Percentiles rank a stretch among this genome's conserved stretches.
These are phyloP conservation scores for Chionodraco myersi DNA, from an alignment of 2,113 vertebrate genomes.

Conservation along the genomic window DNA sequence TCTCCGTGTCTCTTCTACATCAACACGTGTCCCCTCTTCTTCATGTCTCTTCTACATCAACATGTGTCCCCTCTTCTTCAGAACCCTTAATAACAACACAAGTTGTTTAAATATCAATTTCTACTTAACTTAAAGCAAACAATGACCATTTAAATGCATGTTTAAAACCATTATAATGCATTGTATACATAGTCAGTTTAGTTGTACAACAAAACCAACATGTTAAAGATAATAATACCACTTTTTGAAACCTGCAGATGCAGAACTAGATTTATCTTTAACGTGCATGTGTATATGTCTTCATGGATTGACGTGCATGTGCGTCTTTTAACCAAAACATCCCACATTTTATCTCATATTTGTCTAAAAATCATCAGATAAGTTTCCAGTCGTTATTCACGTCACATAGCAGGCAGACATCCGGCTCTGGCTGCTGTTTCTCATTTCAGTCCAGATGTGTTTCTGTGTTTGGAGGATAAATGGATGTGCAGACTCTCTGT, in stretches of 20 bases:
- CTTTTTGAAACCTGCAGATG: neutral
- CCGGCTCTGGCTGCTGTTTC: constrained; percentile 53
- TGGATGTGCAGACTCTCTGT: constrained; percentile 43
- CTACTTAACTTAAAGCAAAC: neutral
- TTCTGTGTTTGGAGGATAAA: constrained; percentile 39
- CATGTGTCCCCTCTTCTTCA: no score
- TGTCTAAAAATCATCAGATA: neutral
- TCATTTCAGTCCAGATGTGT: constrained; percentile 28
- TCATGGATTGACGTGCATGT: constrained; percentile 51
- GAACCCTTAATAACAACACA: no score
- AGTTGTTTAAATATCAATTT: no score
- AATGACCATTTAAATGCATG: no score
- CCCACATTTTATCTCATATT: constrained; percentile 3
- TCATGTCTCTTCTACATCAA: no score
- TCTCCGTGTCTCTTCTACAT: no score
- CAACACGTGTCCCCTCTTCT: no score
- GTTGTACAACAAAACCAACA: neutral
- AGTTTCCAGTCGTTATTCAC: neutral
- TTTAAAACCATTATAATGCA: no score
- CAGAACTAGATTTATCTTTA: neutral
- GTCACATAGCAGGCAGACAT: constrained; percentile 65
- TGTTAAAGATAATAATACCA: no score
- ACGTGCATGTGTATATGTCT: constrained; percentile 33
- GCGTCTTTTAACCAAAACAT: constrained; percentile 7
- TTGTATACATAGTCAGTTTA: no score